Percentiles rank a stretch among this genome's conserved stretches.
Evolutionary conservation across 2,888 invertebrate species (phyloP).

Genomic region (Microplitis deprimator): DNA sequence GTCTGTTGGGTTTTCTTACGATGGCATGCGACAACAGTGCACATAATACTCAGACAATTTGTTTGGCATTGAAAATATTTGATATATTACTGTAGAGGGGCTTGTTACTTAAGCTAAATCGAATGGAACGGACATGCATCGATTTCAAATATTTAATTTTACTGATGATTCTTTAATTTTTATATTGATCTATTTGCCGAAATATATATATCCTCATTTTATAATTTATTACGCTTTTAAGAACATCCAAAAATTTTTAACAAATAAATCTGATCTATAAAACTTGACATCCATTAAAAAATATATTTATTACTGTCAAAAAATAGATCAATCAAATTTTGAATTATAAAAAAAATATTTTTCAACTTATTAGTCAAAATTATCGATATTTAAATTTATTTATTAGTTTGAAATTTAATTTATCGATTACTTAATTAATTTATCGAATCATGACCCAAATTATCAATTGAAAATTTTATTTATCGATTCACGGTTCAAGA

Average conservation of each 20-base stretch:
- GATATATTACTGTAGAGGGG: neutral
- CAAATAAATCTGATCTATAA: neutral
- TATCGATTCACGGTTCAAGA: no score
- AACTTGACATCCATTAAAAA: no score
- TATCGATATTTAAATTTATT: no score
- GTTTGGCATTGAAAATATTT: neutral
- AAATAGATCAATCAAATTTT: no score
- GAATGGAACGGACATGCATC: neutral
- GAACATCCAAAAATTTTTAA: neutral
- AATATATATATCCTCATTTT: neutral
- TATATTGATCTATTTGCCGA: slow-evolving; percentile 7
- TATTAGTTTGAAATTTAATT: no score
- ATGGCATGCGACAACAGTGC: neutral
- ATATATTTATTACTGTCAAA: no score
- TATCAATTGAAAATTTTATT: no score
- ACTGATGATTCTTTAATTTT: slow-evolving; percentile 9
- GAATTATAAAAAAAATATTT: no score
- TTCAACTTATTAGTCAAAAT: no score
- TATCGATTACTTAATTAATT: no score
- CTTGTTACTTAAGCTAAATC: neutral
- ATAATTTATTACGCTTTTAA: neutral
- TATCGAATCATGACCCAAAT: no score
- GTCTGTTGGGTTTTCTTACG: neutral
- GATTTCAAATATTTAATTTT: neutral
- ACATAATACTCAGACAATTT: slow-evolving; percentile 6